These are phyloP conservation scores for Acanthurus tractus DNA, from an alignment of 2,797 vertebrate genomes.

Conservation along the genomic window DNA sequence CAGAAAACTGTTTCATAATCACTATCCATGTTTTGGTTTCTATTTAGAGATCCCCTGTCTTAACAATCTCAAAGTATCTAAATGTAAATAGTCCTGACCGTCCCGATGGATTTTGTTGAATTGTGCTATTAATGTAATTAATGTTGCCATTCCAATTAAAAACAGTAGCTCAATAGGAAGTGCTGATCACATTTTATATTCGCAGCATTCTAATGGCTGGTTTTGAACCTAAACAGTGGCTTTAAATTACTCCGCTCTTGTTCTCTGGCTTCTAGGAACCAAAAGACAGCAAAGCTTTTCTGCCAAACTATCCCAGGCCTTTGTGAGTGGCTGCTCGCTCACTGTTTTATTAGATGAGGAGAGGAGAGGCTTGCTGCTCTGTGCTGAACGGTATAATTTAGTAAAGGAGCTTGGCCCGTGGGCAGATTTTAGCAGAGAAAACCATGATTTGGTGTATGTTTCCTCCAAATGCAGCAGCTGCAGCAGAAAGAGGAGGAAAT, in stretches of 20 bases:
- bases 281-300: constrained; percentile 55
- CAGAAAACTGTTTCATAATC: background rate
- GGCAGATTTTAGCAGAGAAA: constrained; percentile 37
- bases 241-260: constrained; percentile 60
- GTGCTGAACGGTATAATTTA: constrained; percentile 60
- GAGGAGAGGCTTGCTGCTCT: constrained; percentile 36
- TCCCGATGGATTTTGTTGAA: constrained; percentile 19
- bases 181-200: constrained; percentile 53
- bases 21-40: background rate
- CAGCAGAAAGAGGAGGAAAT: constrained; percentile 69
- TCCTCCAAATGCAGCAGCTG: constrained; percentile 68
- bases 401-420: constrained; percentile 62
- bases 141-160: constrained; percentile 19
- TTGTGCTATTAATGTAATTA: constrained; percentile 7
- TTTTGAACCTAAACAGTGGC: constrained; percentile 72
- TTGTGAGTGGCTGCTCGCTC: constrained; percentile 51
- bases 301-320: constrained; percentile 43
- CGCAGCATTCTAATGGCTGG: constrained; percentile 53
- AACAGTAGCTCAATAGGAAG: constrained; percentile 47
- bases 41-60: background rate
- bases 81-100: background rate
- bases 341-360: constrained; percentile 65
- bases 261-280: constrained; percentile 40
- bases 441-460: constrained; percentile 40
- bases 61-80: background rate